These are phyloP conservation scores for Cercopithecus diana DNA, from an alignment of 2,797 vertebrate species.

Conservation along the genomic window DNA sequence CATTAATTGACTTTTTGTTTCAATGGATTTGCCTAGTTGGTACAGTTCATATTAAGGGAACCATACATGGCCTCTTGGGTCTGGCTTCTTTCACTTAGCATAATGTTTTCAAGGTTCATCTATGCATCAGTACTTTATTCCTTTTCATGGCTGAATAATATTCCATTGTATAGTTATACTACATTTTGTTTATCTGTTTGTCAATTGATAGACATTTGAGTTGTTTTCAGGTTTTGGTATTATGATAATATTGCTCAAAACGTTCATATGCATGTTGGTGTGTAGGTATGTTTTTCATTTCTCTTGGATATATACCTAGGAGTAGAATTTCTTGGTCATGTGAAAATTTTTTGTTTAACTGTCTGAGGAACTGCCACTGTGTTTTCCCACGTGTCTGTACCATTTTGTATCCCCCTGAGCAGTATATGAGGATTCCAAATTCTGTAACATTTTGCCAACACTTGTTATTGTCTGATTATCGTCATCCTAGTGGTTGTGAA, in stretches of 20 bases:
- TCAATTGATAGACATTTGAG: background rate
- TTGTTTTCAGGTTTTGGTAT: background rate
- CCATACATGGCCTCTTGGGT: background rate
- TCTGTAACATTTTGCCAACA: background rate
- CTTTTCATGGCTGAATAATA: slow-evolving; percentile 8
- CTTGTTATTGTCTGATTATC: background rate
- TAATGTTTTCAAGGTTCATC: background rate
- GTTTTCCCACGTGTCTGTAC: background rate
- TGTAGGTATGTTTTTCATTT: slow-evolving; percentile 20
- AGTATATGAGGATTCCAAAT: background rate
- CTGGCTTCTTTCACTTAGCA: background rate
- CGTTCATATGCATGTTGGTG: background rate
- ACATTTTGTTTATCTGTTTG: slow-evolving; percentile 11
- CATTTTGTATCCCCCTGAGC: background rate
- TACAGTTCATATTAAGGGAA: background rate
- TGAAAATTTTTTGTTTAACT: background rate
- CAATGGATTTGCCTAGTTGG: background rate
- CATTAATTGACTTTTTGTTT: background rate
- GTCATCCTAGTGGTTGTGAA: background rate
- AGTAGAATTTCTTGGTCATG: background rate
- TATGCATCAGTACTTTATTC: background rate
- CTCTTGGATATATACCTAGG: background rate
- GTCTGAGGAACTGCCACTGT: background rate
- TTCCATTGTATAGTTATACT: background rate
- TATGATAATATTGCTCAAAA: background rate